Evolutionary conservation across 2,113 vertebrate genomes (phyloP).

Genomic region (Gorilla gorilla): DNA sequence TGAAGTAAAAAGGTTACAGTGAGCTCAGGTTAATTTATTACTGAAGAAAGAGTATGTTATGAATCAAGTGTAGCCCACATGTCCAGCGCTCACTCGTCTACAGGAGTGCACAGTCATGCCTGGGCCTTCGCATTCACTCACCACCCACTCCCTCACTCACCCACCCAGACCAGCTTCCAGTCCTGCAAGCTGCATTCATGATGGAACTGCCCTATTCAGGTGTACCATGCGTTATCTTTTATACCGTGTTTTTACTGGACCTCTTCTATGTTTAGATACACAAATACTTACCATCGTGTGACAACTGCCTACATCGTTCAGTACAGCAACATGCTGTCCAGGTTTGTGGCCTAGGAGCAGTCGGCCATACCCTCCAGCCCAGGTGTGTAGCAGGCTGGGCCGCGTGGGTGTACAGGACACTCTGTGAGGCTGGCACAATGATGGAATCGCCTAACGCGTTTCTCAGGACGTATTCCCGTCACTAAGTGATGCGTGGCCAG

Average conservation of each 20-base stretch:
- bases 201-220: too few relatives aligned
- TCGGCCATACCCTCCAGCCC: neutral
- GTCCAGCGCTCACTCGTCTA: neutral
- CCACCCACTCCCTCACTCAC: neutral
- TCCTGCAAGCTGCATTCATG: neutral
- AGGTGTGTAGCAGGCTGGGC: neutral
- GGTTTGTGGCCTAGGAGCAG: neutral
- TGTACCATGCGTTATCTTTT: too few relatives aligned
- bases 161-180: neutral
- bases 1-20: neutral
- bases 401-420: neutral
- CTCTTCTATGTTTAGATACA: neutral
- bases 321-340: neutral
- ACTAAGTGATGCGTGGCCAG: neutral
- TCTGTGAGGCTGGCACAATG: neutral
- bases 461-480: neutral
- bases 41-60: neutral
- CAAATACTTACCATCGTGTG: neutral
- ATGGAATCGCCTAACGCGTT: fast-evolving
- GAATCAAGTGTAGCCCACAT: neutral
- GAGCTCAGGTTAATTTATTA: neutral
- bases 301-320: neutral
- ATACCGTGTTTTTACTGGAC: neutral
- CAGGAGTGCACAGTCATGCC: neutral
- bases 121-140: neutral